Percentiles rank a stretch among this genome's conserved stretches.
Conservation (phyloP, 1,140 invertebrate species). For the Drosophila melanogaster region Release_6_plus_ISO1_MT NT_033777.3:19909501-19910000, state of each 20-base stretch:
- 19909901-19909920: slow-evolving; percentile 40
- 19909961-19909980: slow-evolving; percentile 63
- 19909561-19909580: slow-evolving; percentile 55
- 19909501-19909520: slow-evolving; percentile 35
- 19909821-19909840: slow-evolving; percentile 21
- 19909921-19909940: slow-evolving; percentile 36
- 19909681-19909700: slow-evolving; percentile 78
- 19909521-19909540: slow-evolving; percentile 9
- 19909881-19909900: slow-evolving; percentile 9
- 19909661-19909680: slow-evolving; percentile 73
- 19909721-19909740: slow-evolving; percentile 7
- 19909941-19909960: slow-evolving; percentile 41
- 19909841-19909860: slow-evolving; percentile 49
- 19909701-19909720: slow-evolving; percentile 25
- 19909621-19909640: slow-evolving; percentile 18
- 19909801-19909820: slow-evolving; percentile 55
- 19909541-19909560: slow-evolving; percentile 53
- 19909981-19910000: slow-evolving; percentile 58
- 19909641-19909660: slow-evolving; percentile 66
- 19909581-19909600: slow-evolving; percentile 58
- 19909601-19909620: slow-evolving; percentile 49
- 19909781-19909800: slow-evolving; percentile 24
- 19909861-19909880: slow-evolving; percentile 30
- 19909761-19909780: slow-evolving; percentile 44
- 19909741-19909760: slow-evolving; percentile 35